Percentiles rank a stretch among this genome's conserved stretches.
Evolutionary conservation across 2,888 invertebrate genomes (phyloP).

Genomic region (Crossocerus cetratus): DNA sequence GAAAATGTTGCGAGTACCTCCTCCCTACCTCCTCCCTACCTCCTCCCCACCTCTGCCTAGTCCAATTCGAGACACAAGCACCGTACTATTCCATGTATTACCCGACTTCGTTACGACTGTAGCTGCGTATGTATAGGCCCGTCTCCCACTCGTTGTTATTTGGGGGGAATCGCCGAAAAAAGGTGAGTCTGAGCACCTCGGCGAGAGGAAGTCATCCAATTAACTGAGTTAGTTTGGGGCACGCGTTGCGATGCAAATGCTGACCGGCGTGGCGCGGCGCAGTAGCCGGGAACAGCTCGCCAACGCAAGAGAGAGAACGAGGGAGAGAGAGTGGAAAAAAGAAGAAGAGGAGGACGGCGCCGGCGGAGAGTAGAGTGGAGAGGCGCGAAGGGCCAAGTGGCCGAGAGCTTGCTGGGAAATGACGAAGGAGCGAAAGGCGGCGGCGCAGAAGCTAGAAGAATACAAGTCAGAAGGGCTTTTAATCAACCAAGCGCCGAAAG

Average conservation of each 20-base stretch:
- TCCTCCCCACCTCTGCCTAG: too few relatives aligned
- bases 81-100: too few relatives aligned
- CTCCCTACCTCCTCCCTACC: too few relatives aligned
- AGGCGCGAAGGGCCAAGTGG: neutral
- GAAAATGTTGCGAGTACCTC: too few relatives aligned
- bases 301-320: neutral
- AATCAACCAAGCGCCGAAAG: too few relatives aligned
- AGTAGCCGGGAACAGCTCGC: slow-evolving; percentile 8
- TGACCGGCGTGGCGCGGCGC: slow-evolving; percentile 6
- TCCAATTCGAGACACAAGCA: too few relatives aligned
- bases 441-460: slow-evolving; percentile 21
- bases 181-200: neutral
- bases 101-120: too few relatives aligned
- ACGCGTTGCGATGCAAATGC: too few relatives aligned
- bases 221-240: neutral
- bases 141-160: neutral
- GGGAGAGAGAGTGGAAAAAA: neutral
- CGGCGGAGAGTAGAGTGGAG: neutral
- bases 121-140: too few relatives aligned
- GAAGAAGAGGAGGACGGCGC: neutral
- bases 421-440: neutral
- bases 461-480: slow-evolving; percentile 16
- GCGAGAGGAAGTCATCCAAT: neutral
- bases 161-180: neutral
- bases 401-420: too few relatives aligned